Base-by-base conservation (phyloP, 2,113 vertebrate genomes). In the Otus sunia region DNA sequence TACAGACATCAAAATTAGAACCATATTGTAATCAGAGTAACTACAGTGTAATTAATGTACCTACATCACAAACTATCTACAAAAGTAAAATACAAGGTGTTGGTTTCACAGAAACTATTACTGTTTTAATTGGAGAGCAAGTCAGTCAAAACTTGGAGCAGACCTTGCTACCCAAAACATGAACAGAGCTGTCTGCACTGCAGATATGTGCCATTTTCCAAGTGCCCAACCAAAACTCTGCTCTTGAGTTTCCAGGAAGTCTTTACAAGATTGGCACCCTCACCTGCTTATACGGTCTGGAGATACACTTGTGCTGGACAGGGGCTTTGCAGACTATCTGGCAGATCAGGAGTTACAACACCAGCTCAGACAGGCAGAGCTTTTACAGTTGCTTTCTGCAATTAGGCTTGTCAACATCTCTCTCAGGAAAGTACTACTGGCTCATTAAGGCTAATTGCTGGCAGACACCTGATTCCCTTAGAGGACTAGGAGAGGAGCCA, bases 381-480 rank as follows among this genome's bases (percentile, higher is more conserved):
- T 36, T 73, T 60, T 71, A 1, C 50, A 41, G 39, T 27, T 88
- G 49, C 91, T 85, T 77, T 77, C 89, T 94, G 76, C 82, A 94
- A 92, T 96, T 95, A 97, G 75, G 39, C 78, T 95, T 62, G 84
- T 96, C 82, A 79, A 25, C 90, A 89, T 62, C 83, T 81, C 86
- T 93, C 94, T 84, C 78, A 64, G 91, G 21, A 77, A 96, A 64
- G 77, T 75, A 74, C 67, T 94, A 19, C 50, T 88, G 91, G 41
- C 90, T 97, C 91, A 92, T 97, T 95, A 96, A 60, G 71, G 87
- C 75, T 97, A 97, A 97, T 97, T 97, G 90, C 90, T 86, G 74
- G 64, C 56, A 92, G 86, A 17, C 68, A 74, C 76, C 92, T 91
- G 95, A 90, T 90, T 88, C 53, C 66, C 91, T 86, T 18, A 1